Evolutionary conservation across 2,113 vertebrate species (phyloP).

Genomic region (Ictalurus furcatus): DNA sequence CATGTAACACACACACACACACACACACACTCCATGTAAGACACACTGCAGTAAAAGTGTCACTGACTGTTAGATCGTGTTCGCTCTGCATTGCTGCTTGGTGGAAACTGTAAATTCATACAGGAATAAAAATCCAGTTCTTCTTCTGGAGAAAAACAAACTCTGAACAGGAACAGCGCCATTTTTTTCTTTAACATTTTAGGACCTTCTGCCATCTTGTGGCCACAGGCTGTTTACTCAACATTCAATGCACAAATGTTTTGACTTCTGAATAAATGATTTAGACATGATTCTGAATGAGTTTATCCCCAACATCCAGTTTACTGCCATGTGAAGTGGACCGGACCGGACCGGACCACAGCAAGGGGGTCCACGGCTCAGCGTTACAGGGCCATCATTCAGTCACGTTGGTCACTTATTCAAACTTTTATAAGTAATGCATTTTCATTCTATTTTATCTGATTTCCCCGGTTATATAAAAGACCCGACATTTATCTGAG

Average conservation of each 20-base stretch:
- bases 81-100: background rate
- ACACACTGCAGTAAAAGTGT: background rate
- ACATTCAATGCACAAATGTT: background rate
- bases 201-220: conserved; percentile 6
- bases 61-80: background rate
- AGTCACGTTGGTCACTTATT: background rate
- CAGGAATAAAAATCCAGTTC: background rate
- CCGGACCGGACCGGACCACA: background rate
- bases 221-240: background rate
- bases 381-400: background rate
- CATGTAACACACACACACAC: background rate
- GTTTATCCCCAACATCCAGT: background rate
- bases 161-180: too few species aligned
- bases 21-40: background rate
- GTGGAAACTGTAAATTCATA: background rate
- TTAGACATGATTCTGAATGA: background rate
- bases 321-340: background rate
- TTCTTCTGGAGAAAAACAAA: background rate
- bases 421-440: background rate
- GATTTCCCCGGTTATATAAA: background rate
- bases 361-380: background rate
- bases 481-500: background rate
- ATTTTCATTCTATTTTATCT: background rate
- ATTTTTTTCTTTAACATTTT: background rate
- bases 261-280: background rate